phyloP scores from a whole-genome alignment of 2,888 invertebrate species.

The Hoplodrina ambigua region DNA sequence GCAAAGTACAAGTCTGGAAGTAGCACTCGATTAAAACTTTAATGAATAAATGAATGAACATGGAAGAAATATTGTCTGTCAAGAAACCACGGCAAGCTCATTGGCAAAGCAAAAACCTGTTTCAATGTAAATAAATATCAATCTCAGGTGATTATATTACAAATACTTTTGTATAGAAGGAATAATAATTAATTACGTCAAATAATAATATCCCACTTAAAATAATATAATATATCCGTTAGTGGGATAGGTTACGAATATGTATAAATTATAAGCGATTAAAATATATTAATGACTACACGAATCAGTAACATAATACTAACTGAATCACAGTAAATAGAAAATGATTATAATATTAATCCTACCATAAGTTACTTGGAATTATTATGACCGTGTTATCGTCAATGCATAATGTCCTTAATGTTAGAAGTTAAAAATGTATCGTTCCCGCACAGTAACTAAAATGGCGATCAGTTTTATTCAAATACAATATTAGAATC shows the following conservation, averaged over 20 bases:
- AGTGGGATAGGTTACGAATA: constrained; percentile 52
- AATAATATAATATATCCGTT: constrained; percentile 61
- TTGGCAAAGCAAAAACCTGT: constrained; percentile 57
- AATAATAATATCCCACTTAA: constrained; percentile 64
- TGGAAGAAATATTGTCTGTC: constrained; percentile 29
- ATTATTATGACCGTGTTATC: constrained; percentile 77
- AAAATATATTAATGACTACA: constrained; percentile 74
- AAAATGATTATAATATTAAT: constrained; percentile 74
- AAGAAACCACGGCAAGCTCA: constrained; percentile 57
- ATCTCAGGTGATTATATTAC: constrained; percentile 49
- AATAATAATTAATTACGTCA: constrained; percentile 58
- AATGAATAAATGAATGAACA: constrained; percentile 12
- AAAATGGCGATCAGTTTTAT: constrained; percentile 73
- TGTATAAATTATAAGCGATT: constrained; percentile 69
- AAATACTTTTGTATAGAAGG: constrained; percentile 45
- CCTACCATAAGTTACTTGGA: constrained; percentile 72
- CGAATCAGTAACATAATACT: constrained; percentile 78
- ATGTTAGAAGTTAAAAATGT: constrained; percentile 65
- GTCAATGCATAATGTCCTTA: constrained; percentile 64
- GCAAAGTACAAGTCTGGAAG: constrained; percentile 22
- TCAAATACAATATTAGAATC: constrained; percentile 73
- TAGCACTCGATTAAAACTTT: constrained; percentile 28
- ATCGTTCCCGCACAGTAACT: constrained; percentile 64
- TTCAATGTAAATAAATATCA: constrained; percentile 45
- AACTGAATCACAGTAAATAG: constrained; percentile 87